phyloP scores from a whole-genome alignment of 2,113 vertebrate species.

The Melanotaenia duboulayi region DNA sequence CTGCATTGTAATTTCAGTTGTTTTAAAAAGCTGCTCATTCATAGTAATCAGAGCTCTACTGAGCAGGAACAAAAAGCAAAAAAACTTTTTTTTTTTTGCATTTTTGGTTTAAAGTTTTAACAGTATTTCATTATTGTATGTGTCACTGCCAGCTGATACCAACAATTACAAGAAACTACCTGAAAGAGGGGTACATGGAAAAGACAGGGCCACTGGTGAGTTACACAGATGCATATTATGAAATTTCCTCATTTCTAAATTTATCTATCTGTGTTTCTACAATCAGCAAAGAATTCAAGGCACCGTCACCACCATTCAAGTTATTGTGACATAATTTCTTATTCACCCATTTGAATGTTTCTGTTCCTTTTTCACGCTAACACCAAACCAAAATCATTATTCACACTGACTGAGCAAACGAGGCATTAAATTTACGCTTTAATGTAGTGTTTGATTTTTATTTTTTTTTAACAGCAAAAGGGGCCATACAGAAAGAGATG shows the following conservation, averaged over 20 bases:
- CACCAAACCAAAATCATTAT: too few species aligned
- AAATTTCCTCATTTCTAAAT: not conserved
- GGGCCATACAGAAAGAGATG: slow-evolving; percentile 92
- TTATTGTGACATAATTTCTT: not conserved
- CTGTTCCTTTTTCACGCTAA: slow-evolving; percentile 38
- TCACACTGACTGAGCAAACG: not conserved
- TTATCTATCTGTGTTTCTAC: not conserved
- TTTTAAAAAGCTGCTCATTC: not conserved
- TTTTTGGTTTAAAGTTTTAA: not conserved
- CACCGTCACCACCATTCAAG: not conserved
- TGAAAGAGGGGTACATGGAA: slow-evolving; percentile 96
- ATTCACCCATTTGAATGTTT: slow-evolving; percentile 19
- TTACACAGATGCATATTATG: not conserved
- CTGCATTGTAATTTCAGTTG: not conserved
- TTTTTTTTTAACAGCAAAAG: slow-evolving; percentile 80
- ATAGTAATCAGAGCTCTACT: not conserved
- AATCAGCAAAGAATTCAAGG: not conserved
- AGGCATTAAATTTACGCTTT: not conserved
- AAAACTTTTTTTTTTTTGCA: too few species aligned
- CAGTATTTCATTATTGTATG: not conserved
- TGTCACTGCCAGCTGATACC: slow-evolving; percentile 84
- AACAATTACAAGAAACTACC: slow-evolving; percentile 89
- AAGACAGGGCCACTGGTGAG: slow-evolving; percentile 93
- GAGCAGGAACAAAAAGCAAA: not conserved
- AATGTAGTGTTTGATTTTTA: slow-evolving; percentile 18